A percentile compares a stretch with the other conserved stretches of the same genome.
Evolutionary conservation across 2,888 invertebrate genomes (phyloP).

Genomic region (Thereva unica): DNA sequence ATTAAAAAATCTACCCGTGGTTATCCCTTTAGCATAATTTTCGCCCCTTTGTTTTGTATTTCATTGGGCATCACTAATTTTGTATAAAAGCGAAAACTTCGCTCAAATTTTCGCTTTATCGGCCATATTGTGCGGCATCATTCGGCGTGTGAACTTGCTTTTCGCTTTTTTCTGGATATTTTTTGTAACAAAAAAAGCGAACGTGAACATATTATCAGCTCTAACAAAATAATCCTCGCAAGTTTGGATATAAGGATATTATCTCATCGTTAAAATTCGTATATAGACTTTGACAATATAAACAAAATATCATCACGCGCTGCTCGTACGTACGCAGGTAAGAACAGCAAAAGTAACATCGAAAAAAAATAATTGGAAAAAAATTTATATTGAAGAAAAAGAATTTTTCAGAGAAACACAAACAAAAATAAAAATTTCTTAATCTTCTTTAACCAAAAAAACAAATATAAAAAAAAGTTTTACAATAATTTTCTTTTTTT

Average conservation of each 20-base stretch:
- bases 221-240: conserved; percentile 6
- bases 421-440: conserved; percentile 9
- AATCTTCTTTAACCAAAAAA: conserved; percentile 16
- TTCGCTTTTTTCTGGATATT: conserved; percentile 4
- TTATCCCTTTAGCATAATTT: no score
- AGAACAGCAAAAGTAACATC: conserved; percentile 37
- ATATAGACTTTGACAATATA: conserved; percentile 24
- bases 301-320: conserved; percentile 35
- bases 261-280: neutral
- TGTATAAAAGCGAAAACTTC: no score
- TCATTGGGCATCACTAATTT: no score
- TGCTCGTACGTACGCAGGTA: conserved; percentile 40
- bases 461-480: conserved; percentile 21
- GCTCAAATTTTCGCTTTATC: conserved; percentile 8
- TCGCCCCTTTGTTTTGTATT: no score
- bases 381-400: conserved; percentile 12
- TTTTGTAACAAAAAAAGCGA: conserved; percentile 3
- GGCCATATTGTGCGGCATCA: conserved; percentile 40
- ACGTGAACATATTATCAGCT: neutral
- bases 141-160: conserved; percentile 36
- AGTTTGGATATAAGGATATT: conserved; percentile 16
- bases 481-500: conserved; percentile 28
- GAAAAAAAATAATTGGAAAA: conserved; percentile 28
- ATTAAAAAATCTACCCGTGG: no score
- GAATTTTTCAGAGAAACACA: conserved; percentile 21